A percentile compares a stretch with the other conserved stretches of the same genome.
phyloP scores from a whole-genome alignment of 2,888 invertebrate species.

The Trichogramma dendrolimi region DNA sequence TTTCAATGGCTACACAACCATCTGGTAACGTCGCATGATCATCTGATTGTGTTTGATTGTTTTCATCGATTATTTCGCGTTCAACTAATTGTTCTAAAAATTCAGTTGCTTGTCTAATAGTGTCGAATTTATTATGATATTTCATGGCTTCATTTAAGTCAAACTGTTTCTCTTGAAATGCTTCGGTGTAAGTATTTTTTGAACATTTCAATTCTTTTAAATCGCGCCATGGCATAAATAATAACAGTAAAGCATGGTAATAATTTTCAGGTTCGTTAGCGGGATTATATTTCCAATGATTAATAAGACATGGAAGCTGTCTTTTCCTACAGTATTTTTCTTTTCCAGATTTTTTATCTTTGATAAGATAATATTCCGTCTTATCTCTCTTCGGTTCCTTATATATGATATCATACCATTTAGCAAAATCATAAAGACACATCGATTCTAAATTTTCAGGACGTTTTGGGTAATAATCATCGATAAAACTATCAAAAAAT shows the following conservation, averaged over 20 bases:
- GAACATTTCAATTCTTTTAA: slow-evolving; percentile 19
- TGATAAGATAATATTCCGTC: neutral
- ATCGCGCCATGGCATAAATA: slow-evolving; percentile 30
- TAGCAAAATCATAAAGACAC: slow-evolving; percentile 32
- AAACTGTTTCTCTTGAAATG: slow-evolving; percentile 23
- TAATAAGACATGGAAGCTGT: slow-evolving; percentile 35
- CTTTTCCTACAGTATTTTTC: slow-evolving; percentile 27
- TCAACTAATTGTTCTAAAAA: neutral
- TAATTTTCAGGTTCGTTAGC: slow-evolving; percentile 24
- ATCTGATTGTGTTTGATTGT: neutral
- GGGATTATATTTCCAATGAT: slow-evolving; percentile 34
- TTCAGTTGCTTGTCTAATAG: neutral
- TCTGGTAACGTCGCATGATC: neutral
- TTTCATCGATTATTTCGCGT: neutral
- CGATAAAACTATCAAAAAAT: slow-evolving; percentile 36
- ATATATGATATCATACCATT: slow-evolving; percentile 30
- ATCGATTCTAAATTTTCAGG: slow-evolving; percentile 34
- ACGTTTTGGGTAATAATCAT: slow-evolving; percentile 37
- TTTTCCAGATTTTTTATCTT: neutral
- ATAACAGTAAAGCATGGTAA: slow-evolving; percentile 25
- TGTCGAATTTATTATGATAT: slow-evolving; percentile 4
- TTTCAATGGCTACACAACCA: slow-evolving; percentile 20
- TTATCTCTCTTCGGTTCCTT: slow-evolving; percentile 5
- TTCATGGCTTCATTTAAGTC: slow-evolving; percentile 10
- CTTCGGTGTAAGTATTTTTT: slow-evolving; percentile 24